These are phyloP conservation scores for Glaucomys volans DNA, from an alignment of 2,113 vertebrate genomes.

Conservation along the genomic window DNA sequence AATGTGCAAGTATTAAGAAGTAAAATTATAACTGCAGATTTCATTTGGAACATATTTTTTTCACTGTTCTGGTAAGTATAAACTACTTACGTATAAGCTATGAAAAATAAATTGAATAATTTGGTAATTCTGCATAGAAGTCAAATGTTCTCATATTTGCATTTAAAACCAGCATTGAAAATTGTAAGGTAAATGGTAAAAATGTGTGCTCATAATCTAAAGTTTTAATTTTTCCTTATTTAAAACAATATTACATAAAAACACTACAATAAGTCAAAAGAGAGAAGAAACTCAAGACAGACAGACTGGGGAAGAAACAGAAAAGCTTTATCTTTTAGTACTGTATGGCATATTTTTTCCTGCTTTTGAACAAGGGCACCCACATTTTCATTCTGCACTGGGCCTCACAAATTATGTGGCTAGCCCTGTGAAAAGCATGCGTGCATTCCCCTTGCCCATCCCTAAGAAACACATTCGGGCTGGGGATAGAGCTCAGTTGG, in stretches of 20 bases:
- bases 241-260: conserved; percentile 19
- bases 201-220: neutral
- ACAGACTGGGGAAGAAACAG: neutral
- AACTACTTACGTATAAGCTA: neutral
- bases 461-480: neutral
- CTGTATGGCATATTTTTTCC: neutral
- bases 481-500: no score
- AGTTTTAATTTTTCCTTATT: neutral
- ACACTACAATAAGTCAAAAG: neutral
- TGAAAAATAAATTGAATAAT: neutral
- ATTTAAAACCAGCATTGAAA: neutral
- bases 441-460: neutral
- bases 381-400: neutral
- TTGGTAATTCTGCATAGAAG: neutral
- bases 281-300: neutral
- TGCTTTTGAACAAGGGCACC: neutral
- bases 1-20: neutral
- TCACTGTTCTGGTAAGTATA: neutral
- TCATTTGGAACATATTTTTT: neutral
- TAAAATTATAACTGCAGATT: neutral
- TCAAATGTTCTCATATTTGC: neutral
- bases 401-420: neutral
- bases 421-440: neutral
- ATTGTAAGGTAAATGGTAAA: neutral
- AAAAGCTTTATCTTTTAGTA: neutral